phyloP scores from a whole-genome alignment of 2,113 vertebrate genomes.

The Myrmophylax atrothorax region DNA sequence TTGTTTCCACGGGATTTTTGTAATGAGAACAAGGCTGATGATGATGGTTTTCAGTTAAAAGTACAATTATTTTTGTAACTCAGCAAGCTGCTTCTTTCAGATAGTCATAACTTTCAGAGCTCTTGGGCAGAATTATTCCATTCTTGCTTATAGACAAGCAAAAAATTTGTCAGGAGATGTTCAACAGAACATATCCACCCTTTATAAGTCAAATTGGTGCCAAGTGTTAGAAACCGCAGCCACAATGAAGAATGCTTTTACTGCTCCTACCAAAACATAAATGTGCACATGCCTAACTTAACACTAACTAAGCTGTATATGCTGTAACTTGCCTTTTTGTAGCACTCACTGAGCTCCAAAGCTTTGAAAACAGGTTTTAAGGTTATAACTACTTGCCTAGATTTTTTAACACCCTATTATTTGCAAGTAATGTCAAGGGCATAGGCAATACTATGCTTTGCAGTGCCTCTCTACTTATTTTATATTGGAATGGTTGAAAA shows the following conservation, averaged over 20 bases:
- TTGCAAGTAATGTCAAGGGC: neutral
- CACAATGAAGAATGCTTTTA: neutral
- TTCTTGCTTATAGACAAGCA: neutral
- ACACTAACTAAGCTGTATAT: neutral
- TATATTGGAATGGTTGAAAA: neutral
- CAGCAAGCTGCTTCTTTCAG: neutral
- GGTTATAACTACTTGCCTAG: neutral
- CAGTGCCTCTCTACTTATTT: neutral
- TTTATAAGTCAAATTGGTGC: neutral
- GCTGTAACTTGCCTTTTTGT: neutral
- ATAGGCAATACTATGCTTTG: neutral
- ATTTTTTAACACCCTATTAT: neutral
- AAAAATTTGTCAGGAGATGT: neutral
- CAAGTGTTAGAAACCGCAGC: neutral
- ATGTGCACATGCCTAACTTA: neutral
- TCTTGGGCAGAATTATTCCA: neutral
- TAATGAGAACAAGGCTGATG: neutral
- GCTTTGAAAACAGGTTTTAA: neutral
- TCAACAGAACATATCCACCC: neutral
- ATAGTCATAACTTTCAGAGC: neutral
- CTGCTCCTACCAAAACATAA: neutral
- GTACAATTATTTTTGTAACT: neutral
- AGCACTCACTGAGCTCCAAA: neutral
- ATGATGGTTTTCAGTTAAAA: neutral
- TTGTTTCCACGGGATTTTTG: neutral